These are phyloP conservation scores for Pelobates cultripes DNA, from an alignment of 2,797 vertebrate species.

Conservation along the genomic window DNA sequence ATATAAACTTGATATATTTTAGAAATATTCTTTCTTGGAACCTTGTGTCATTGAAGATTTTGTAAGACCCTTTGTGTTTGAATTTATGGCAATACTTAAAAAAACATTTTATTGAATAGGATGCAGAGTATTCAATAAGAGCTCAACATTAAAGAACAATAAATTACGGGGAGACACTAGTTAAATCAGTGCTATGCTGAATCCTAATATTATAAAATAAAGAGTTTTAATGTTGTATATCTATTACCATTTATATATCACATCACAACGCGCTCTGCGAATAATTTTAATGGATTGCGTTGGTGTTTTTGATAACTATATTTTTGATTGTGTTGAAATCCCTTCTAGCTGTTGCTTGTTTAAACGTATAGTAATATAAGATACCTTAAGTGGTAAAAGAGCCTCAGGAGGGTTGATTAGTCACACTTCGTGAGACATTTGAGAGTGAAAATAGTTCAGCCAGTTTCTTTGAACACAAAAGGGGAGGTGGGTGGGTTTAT, in stretches of 20 bases:
- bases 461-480: conserved; percentile 6
- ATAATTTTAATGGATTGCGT: background rate
- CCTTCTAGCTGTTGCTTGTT: conserved; percentile 1
- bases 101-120: too few relatives aligned
- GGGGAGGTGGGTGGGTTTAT: background rate
- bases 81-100: too few relatives aligned
- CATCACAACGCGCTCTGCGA: background rate
- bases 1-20: too few relatives aligned
- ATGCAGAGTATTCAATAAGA: too few relatives aligned
- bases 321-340: background rate
- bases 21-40: too few relatives aligned
- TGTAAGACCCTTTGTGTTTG: too few relatives aligned
- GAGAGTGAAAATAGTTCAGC: conserved; percentile 17
- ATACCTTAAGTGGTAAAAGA: conserved; percentile 50
- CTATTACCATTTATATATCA: background rate
- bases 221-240: background rate
- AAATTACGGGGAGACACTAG: too few relatives aligned
- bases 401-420: conserved; percentile 37
- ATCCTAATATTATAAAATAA: background rate
- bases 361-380: conserved; percentile 32
- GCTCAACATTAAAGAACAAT: too few relatives aligned
- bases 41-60: too few relatives aligned
- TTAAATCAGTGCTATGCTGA: too few relatives aligned
- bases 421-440: conserved; percentile 41
- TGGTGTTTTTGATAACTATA: conserved; percentile 3